Conservation (phyloP, 1,140 invertebrate genomes). For the Drosophila sp. region DNA sequence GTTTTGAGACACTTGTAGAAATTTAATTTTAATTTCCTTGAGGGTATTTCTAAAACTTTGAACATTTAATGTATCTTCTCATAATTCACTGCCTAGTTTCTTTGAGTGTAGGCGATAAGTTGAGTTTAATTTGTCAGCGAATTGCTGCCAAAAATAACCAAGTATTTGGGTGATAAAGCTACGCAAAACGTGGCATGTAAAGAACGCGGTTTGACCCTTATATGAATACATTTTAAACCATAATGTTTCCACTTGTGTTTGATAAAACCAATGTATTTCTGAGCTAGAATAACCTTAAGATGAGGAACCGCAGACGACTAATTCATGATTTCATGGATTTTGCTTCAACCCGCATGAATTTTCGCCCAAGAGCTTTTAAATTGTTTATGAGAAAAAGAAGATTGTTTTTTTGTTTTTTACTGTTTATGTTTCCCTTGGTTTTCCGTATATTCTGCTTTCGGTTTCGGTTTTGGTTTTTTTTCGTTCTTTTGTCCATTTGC, state of each 20-base stretch:
- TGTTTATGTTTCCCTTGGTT: neutral
- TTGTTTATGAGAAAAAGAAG: slow-evolving; percentile 1
- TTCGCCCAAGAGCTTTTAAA: neutral
- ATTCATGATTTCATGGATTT: neutral
- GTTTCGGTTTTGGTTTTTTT: neutral
- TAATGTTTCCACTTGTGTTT: neutral
- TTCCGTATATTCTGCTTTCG: neutral
- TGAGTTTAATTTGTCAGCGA: neutral
- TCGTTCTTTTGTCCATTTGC: slow-evolving; percentile 13
- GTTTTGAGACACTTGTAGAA: too few species aligned
- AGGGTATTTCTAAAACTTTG: too few species aligned
- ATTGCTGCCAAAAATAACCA: slow-evolving; percentile 2
- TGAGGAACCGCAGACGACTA: neutral
- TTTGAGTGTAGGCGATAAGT: neutral
- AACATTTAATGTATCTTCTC: too few species aligned
- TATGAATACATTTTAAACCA: neutral
- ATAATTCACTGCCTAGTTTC: neutral
- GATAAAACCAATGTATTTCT: neutral
- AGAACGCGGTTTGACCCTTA: neutral
- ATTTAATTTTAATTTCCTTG: too few species aligned
- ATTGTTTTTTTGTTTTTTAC: neutral
- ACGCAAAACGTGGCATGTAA: neutral
- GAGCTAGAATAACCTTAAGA: neutral
- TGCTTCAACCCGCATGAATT: slow-evolving; percentile 6
- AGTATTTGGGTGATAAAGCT: slow-evolving; percentile 4